Base-by-base conservation (phyloP, 2,888 invertebrate species). In the Elysia crispata region DNA sequence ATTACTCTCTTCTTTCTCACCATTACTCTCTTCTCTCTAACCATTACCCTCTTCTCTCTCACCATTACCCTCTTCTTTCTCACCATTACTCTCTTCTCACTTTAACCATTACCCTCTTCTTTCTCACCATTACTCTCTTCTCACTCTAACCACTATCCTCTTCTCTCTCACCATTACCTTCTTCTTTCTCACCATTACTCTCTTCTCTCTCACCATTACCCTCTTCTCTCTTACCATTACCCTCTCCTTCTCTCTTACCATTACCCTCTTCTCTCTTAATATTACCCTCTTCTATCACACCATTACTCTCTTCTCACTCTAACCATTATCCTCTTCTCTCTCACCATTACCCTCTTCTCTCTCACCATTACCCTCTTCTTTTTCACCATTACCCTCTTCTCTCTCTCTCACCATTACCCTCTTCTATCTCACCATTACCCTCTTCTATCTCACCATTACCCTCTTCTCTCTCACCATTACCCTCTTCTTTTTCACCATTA, bases 371-470 rank as follows among this genome's bases (percentile, higher is more conserved):
- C 18, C 73, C 50, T 18, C 73, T 54, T 57, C 18, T 25, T 50
- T 54, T 54, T 54, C 73, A 73, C 23, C 73, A 73, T 3, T 30
- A 73, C 20, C 50, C 13, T 28, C 73, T 54, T 57, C 73, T 54
- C 15, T 20, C 50, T 30, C 31, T 54, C 25, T 1, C 23, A 73
- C n/a, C 54, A 73, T 73, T 28, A 73, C 31, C 30, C 25, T 15
- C 28, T 54, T 28, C 25, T 54, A 6, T 15, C 54, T 30, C 31
- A 74, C 1, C 11, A 28, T 30, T 11, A 74, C 31, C 13, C 57
- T 62, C 18, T 1, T 62, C 30, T 50, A 15, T 3, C n/a, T 30
- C 28, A 73, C 25, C 28, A 73, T 54, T 54, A 54, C 0, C 23
- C 1, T 50, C 54, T 50, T 23, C 54, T 25, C 11, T 30, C 49